Evolutionary conservation across 2,888 invertebrate genomes (phyloP).

Genomic region (Lepidonotus clava): DNA sequence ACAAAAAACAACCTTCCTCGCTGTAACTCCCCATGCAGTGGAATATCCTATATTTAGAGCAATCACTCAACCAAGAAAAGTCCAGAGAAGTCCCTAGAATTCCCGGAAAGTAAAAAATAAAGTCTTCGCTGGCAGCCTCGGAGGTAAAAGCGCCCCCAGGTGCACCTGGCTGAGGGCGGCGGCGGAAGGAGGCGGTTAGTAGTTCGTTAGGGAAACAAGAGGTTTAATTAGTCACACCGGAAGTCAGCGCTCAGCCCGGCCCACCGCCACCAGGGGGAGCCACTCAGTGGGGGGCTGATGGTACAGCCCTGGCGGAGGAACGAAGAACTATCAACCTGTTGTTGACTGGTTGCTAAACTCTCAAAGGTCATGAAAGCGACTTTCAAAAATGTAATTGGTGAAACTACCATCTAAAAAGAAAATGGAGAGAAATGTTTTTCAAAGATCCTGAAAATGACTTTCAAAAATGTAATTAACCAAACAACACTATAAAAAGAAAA

Average conservation of each 20-base stretch:
- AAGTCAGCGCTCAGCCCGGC: not conserved
- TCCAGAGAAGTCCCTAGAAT: not conserved
- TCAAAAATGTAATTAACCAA: no score
- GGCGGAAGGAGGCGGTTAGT: constrained; percentile 7
- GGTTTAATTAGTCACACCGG: constrained; percentile 6
- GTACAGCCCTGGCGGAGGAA: not conserved
- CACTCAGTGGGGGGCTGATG: not conserved
- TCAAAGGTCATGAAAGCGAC: no score
- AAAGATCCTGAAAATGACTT: no score
- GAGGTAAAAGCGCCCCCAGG: not conserved
- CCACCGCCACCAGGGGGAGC: not conserved
- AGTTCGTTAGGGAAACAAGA: constrained; percentile 9
- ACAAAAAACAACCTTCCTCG: no score
- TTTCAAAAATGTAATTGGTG: no score
- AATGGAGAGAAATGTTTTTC: no score
- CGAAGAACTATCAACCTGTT: no score
- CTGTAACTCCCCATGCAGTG: no score
- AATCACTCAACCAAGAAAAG: not conserved
- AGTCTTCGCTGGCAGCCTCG: not conserved
- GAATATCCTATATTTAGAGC: no score
- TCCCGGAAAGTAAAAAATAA: not conserved
- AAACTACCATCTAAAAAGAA: no score
- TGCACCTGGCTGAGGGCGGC: not conserved
- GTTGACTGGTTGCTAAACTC: no score
- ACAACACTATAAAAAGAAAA: no score